These are phyloP conservation scores for Parelbella ahira DNA, from an alignment of 2,888 invertebrate genomes.

Conservation along the genomic window DNA sequence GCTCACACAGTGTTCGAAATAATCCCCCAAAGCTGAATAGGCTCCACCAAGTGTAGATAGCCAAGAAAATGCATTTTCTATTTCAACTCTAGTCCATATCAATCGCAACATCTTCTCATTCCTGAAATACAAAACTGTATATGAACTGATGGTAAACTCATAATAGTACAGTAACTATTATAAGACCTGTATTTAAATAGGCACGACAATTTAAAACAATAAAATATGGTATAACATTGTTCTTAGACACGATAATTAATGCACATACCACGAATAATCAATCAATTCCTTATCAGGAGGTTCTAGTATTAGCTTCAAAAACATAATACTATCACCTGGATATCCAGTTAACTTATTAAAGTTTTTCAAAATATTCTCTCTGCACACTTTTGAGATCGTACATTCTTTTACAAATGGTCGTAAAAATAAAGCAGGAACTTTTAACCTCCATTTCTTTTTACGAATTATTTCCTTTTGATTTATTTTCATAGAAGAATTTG, in stretches of 20 bases:
- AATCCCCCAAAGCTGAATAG: conserved; percentile 96
- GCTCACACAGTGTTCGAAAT: conserved; percentile 87
- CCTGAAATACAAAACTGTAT: conserved; percentile 45
- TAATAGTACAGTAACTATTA: too few species aligned
- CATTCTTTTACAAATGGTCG: conserved; percentile 60
- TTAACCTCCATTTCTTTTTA: conserved; percentile 40
- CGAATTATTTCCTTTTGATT: conserved; percentile 33
- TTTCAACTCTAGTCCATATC: conserved; percentile 84
- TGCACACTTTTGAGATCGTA: conserved; percentile 51
- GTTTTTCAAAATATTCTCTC: conserved; percentile 50
- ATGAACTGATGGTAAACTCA: too few species aligned
- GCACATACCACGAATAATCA: conserved; percentile 84
- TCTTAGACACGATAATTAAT: too few species aligned
- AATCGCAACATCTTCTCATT: conserved; percentile 60
- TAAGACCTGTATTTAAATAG: too few species aligned
- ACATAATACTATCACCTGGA: conserved; percentile 44
- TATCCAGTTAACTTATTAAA: conserved; percentile 45
- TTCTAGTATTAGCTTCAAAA: conserved; percentile 72
- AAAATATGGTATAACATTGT: too few species aligned
- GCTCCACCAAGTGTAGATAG: conserved; percentile 97
- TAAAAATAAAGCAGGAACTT: conserved; percentile 52
- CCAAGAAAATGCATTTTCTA: conserved; percentile 95
- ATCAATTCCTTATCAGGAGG: conserved; percentile 82
- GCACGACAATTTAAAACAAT: too few species aligned
- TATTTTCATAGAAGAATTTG: conserved; percentile 34